phyloP scores from a whole-genome alignment of 2,888 invertebrate genomes.

The Mantis religiosa region DNA sequence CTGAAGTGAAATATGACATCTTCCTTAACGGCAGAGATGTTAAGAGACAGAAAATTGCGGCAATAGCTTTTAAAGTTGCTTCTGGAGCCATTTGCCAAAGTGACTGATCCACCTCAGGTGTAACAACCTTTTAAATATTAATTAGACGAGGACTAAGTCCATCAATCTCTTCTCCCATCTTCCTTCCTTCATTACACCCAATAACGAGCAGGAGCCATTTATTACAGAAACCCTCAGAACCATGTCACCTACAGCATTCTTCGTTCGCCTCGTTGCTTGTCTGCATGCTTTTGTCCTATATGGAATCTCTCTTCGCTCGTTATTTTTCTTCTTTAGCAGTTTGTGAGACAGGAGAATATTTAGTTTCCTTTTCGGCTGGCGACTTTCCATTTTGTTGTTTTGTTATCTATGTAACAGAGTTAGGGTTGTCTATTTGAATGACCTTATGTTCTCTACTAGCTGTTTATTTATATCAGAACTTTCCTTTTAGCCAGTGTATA shows the following conservation, averaged over 20 bases:
- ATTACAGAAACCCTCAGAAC: neutral
- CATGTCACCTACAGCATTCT: neutral
- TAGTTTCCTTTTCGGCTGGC: neutral
- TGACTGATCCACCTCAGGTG: neutral
- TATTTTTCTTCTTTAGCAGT: neutral
- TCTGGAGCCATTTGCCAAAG: too few species aligned
- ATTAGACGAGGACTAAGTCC: neutral
- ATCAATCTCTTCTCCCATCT: neutral
- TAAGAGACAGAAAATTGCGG: too few species aligned
- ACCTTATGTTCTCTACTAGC: too few species aligned
- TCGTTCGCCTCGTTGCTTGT: neutral
- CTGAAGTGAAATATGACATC: too few species aligned
- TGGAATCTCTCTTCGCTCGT: neutral
- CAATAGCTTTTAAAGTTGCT: too few species aligned
- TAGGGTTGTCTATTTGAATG: too few species aligned
- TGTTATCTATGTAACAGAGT: neutral
- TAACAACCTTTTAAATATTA: neutral
- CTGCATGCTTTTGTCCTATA: neutral
- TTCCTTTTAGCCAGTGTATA: too few species aligned
- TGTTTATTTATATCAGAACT: too few species aligned
- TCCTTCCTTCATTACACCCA: neutral
- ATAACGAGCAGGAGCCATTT: neutral
- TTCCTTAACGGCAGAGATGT: too few species aligned
- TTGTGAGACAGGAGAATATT: neutral
- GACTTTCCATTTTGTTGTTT: neutral